Base-by-base conservation (phyloP, 2,888 invertebrate species). In the Sarcophaga rosellei region DNA sequence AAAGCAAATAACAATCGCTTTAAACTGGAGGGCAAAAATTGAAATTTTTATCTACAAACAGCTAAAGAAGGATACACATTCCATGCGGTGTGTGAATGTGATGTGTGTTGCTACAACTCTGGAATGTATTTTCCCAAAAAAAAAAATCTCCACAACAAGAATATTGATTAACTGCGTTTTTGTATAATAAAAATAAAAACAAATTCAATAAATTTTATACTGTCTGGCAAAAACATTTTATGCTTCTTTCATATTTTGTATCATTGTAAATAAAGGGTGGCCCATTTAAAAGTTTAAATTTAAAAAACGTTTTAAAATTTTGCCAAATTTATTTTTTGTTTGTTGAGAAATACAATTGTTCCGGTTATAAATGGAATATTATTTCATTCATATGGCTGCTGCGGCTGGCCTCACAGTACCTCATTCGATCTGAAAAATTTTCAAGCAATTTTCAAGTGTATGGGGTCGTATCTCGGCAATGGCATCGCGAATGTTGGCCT, bases 81-180 rank as follows among this genome's bases (percentile, higher is more conserved):
- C 63, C 25, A 63, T 76, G 75, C 73, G 77, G 66, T 73, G 66
- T 21, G 65, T 77, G 73, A 72, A 53, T 73, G 66, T 77, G 8
- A 35, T 35, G 1, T 59, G 3, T 59, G 21, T 45, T 83, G 66
- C 73, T 53, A 15, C 45, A 78, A 78, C 62, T 75, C 73, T 61
- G 57, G 59, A 61, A 25, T 35, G 59, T 25, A 21, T 61, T 45
- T 59, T 23, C 57, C 15, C 23, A 1, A 8, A 35, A 8, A 35
- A 35, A 35, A 25, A 25, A 25, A 1, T 10, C 53, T 68, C 25
- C 20, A 25, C 23, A 57, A 20, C n/a, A 45, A 45, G 10, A 70
- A 5, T 84, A 84, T 84, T 84, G 83, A 79, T 84, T 84, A 84
- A 81, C 69, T 77, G 66, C 79, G 72, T 79, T 79, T 77, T 76